phyloP scores from a whole-genome alignment of 2,888 invertebrate species.

The Liodrosophila aerea region DNA sequence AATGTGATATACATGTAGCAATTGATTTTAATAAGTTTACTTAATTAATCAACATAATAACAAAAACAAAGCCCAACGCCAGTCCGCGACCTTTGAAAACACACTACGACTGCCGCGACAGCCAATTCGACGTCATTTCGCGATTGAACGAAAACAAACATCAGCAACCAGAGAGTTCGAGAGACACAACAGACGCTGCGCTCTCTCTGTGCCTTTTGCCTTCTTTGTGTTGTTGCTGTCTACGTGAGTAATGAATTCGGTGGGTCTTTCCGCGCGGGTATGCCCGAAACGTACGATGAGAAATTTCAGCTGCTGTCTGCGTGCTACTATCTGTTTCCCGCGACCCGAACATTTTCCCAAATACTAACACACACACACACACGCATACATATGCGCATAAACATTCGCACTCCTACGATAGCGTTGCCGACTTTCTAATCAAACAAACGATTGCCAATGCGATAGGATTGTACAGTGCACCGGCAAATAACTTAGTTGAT shows the following conservation, averaged over 20 bases:
- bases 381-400: neutral
- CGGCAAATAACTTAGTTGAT: slow-evolving; percentile 55
- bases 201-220: slow-evolving; percentile 6
- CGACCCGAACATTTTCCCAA: neutral
- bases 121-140: slow-evolving; percentile 45
- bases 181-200: slow-evolving; percentile 10
- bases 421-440: slow-evolving; percentile 68
- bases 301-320: slow-evolving; percentile 57
- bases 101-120: slow-evolving; percentile 23
- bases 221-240: slow-evolving; percentile 29
- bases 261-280: slow-evolving; percentile 44
- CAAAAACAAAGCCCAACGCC: slow-evolving; percentile 16
- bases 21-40: slow-evolving; percentile 9
- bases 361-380: neutral
- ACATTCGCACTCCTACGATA: slow-evolving; percentile 15
- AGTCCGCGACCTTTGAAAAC: slow-evolving; percentile 51
- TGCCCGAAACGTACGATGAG: slow-evolving; percentile 34
- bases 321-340: slow-evolving; percentile 18
- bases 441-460: slow-evolving; percentile 49
- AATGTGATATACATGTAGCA: neutral
- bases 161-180: slow-evolving; percentile 15
- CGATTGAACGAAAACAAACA: slow-evolving; percentile 37
- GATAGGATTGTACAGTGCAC: slow-evolving; percentile 50
- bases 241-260: slow-evolving; percentile 46
- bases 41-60: slow-evolving; percentile 17